Evolutionary conservation across 2,888 invertebrate species (phyloP), one percentile per base, ranked within the genome.

Genomic region (Sinelater perroti): DNA sequence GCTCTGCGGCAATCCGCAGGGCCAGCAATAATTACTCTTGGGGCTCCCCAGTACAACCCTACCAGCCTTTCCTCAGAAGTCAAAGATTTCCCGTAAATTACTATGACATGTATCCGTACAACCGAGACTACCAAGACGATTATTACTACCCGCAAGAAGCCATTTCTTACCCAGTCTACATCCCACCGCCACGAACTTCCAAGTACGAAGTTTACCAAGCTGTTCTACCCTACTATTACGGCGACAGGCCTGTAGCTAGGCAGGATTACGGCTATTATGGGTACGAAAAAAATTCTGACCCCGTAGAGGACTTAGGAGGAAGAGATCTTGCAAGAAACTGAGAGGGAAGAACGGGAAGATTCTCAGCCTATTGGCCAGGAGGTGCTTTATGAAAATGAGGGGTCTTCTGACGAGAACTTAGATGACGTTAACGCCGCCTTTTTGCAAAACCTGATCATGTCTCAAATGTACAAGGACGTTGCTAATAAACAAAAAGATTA

Each of bases 331-430:
- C 82, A 83, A 50, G 86, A 87, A 70, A 84, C 84, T 62, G 85
- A 86, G 70, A 78, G 85, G 45, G 81, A 86, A 68, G 75, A 79
- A 56, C 69, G 79, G 7, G 79, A 79, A 56, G 82, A 84, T 30
- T 79, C 84, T 8, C 78, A 86, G 24, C 86, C 86, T 0, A 84
- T 86, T 17, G 86, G 86, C n/a, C 86, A 87, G 69, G 87, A 87
- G 72, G 85, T 85, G 10, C 84, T 85, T 80, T 87, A 83, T 64
- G 86, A 86, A 71, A 83, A 81, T 62, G 84, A 84, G 60, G 65
- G 62, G 2, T 40, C 62, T 17, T 70, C 68, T 21, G 71, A 71
- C n/a, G 67, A 65, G 8, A 72, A 67, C 49, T 67, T 77, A 10
- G 79, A 79, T 24, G 78, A 80, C 51, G 77, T 77, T 2, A 87